Conservation (phyloP, 2,888 invertebrate species). For the Phyllotreta striolata region DNA sequence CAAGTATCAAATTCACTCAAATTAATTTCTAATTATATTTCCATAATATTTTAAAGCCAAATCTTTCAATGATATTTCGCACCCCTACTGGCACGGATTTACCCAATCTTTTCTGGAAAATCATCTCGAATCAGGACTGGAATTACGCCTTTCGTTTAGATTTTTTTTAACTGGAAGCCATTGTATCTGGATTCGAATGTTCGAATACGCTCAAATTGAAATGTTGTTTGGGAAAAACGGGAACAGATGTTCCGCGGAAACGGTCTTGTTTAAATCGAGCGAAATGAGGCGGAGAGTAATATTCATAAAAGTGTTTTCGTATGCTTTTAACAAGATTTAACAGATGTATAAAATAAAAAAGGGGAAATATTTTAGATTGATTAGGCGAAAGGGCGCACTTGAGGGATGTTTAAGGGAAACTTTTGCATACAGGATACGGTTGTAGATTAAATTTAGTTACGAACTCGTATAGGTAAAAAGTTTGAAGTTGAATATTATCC, state of each 20-base stretch:
- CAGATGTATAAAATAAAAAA: no score
- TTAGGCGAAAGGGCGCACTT: no score
- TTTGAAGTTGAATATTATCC: no score
- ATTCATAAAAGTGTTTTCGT: slow-evolving; percentile 16
- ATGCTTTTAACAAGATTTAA: no score
- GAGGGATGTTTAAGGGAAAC: no score
- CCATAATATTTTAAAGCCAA: no score
- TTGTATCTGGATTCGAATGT: slow-evolving; percentile 33
- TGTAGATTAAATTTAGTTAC: no score
- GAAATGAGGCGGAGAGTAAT: slow-evolving; percentile 18
- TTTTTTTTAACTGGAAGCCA: slow-evolving; percentile 27
- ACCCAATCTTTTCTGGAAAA: slow-evolving; percentile 16
- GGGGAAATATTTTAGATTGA: no score
- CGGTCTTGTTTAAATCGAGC: slow-evolving; percentile 15
- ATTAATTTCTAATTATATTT: neutral
- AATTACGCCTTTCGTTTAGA: slow-evolving; percentile 24
- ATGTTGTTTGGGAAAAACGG: slow-evolving; percentile 27
- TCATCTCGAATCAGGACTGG: slow-evolving; percentile 27
- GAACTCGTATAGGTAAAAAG: no score
- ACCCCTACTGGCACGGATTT: slow-evolving; percentile 8
- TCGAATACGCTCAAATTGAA: slow-evolving; percentile 30
- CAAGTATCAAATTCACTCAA: no score
- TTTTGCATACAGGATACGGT: no score
- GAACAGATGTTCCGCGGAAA: slow-evolving; percentile 23
- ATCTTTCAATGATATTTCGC: neutral